phyloP scores from a whole-genome alignment of 2,888 invertebrate species.

The Ochropleura leucogaster region DNA sequence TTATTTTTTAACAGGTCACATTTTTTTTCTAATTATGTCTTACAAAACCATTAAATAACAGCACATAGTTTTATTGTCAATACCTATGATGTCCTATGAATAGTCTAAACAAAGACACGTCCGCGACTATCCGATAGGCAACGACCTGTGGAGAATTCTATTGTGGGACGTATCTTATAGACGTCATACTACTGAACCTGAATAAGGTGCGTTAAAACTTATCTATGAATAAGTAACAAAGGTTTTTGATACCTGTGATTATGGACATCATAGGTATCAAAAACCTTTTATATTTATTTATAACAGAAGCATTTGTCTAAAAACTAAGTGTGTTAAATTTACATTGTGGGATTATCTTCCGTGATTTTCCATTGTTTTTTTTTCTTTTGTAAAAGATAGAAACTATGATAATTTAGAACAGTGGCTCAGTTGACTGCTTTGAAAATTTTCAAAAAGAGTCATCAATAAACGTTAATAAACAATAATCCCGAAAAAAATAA shows the following conservation, averaged over 20 bases:
- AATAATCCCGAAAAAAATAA: not conserved
- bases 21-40: not conserved
- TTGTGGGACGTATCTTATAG: not conserved
- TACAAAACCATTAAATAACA: not conserved
- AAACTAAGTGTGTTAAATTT: not conserved
- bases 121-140: not conserved
- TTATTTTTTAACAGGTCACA: not conserved
- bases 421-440: not conserved
- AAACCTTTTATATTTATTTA: not conserved
- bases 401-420: no score
- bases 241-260: not conserved
- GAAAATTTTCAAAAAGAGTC: not conserved
- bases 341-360: no score
- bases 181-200: not conserved
- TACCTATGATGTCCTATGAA: not conserved
- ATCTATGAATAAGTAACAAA: not conserved
- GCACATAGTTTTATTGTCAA: not conserved
- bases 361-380: no score
- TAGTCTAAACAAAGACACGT: conserved; percentile 13
- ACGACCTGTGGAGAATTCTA: conserved; percentile 14
- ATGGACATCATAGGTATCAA: not conserved
- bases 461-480: not conserved
- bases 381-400: no score
- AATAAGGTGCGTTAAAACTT: no score
- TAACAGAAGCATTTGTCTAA: not conserved